Evolutionary conservation across 2,797 vertebrate species (phyloP).

Genomic region (Lithobates pipiens): DNA sequence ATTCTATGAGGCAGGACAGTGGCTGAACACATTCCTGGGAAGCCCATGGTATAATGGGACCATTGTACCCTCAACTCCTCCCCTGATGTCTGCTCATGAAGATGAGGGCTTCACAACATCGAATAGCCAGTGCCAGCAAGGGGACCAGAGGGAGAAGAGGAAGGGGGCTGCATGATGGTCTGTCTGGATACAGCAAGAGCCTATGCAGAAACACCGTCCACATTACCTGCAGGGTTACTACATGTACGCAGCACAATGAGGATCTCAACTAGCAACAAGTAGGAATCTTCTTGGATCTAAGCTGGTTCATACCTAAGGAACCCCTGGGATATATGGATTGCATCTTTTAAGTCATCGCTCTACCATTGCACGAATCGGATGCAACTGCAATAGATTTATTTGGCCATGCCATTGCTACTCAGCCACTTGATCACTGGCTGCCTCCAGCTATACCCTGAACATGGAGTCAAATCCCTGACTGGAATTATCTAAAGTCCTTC

Average conservation of each 20-base stretch:
- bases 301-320: neutral
- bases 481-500: neutral
- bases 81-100: conserved; percentile 38
- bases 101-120: conserved; percentile 19
- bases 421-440: too few relatives aligned
- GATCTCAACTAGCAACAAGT: neutral
- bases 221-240: neutral
- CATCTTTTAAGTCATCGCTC: neutral
- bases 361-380: neutral
- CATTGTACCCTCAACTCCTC: conserved; percentile 49
- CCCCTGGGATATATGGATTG: neutral
- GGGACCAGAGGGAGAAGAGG: neutral
- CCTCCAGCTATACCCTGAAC: neutral
- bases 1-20: conserved; percentile 22
- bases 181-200: neutral
- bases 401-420: neutral
- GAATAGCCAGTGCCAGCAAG: conserved; percentile 44
- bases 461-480: neutral
- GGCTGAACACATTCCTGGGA: conserved; percentile 28
- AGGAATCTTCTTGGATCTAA: neutral
- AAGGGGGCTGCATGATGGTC: neutral
- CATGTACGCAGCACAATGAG: neutral
- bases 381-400: neutral
- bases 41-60: conserved; percentile 52
- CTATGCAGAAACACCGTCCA: neutral